These are phyloP conservation scores for Botrylloides violaceus DNA, from an alignment of 23 tunicate species.

Conservation along the genomic window DNA sequence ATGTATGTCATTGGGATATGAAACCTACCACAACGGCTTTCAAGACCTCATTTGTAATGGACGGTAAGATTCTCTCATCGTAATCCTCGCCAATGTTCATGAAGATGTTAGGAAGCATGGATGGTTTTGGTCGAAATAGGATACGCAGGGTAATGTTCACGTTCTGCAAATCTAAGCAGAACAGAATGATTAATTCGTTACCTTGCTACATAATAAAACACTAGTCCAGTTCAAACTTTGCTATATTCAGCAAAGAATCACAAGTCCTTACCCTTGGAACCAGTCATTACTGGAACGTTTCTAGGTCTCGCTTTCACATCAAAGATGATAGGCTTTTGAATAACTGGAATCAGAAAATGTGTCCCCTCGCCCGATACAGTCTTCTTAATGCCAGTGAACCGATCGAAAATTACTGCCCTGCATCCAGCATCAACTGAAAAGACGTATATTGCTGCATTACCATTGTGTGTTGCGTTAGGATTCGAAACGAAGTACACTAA, in stretches of 20 bases:
- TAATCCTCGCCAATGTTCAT: slow-evolving; percentile 89
- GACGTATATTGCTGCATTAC: too few species aligned
- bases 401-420: slow-evolving; percentile 95
- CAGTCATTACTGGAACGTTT: slow-evolving; percentile 91
- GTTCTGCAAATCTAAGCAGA: slow-evolving; percentile 73
- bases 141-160: slow-evolving; percentile 98
- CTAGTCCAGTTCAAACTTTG: too few species aligned
- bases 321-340: slow-evolving; percentile 96
- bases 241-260: neutral
- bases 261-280: slow-evolving; percentile 68
- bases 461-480: too few species aligned
- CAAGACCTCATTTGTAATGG: slow-evolving; percentile 98
- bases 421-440: slow-evolving; percentile 96
- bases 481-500: too few species aligned
- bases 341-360: slow-evolving; percentile 87
- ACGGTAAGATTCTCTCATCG: slow-evolving; percentile 97
- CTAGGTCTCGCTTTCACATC: slow-evolving; percentile 97
- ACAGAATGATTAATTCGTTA: too few species aligned
- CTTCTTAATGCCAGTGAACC: slow-evolving; percentile 79
- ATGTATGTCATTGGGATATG: too few species aligned
- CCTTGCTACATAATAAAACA: neutral
- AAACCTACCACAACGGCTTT: slow-evolving; percentile 87
- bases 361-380: slow-evolving; percentile 90
- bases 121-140: slow-evolving; percentile 91
- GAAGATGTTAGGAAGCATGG: slow-evolving; percentile 77